Percentiles rank a stretch among this genome's conserved stretches.
These are phyloP conservation scores for Notamacropus eugenii DNA, from an alignment of 2,797 vertebrate genomes.

Conservation along the genomic window DNA sequence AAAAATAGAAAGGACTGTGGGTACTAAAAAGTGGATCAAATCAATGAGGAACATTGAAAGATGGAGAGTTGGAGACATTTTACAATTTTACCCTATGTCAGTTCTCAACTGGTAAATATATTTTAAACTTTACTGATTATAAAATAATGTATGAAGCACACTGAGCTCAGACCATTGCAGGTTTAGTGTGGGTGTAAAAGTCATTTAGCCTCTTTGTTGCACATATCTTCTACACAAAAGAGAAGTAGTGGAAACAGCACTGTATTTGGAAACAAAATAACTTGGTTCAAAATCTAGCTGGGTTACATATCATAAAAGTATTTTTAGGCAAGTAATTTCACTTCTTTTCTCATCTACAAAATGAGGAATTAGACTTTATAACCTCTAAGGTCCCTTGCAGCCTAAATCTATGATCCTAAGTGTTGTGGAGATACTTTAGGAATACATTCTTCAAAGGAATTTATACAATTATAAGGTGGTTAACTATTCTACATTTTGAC, in stretches of 20 bases:
- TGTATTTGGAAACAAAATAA: too few species aligned
- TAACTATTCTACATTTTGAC: background rate
- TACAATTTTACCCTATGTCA: background rate
- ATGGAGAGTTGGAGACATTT: background rate
- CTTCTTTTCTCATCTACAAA: too few species aligned
- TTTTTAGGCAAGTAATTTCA: too few species aligned
- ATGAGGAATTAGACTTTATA: too few species aligned
- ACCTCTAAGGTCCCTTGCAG: too few species aligned
- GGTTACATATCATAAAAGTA: too few species aligned
- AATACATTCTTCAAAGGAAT: background rate
- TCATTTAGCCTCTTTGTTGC: background rate
- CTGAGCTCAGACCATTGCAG: background rate
- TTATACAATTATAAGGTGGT: conserved; percentile 8
- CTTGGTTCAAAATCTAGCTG: too few species aligned
- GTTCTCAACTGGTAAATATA: background rate
- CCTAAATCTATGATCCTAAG: too few species aligned
- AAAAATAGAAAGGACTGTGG: background rate
- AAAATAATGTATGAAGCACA: background rate
- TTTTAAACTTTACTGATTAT: background rate
- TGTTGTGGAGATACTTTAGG: background rate
- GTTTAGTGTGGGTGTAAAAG: background rate
- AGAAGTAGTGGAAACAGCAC: background rate
- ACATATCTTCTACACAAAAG: background rate
- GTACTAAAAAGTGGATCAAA: background rate
- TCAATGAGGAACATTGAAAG: background rate